Conservation (phyloP, 2,888 invertebrate genomes). For the Onchidella celtica region DNA sequence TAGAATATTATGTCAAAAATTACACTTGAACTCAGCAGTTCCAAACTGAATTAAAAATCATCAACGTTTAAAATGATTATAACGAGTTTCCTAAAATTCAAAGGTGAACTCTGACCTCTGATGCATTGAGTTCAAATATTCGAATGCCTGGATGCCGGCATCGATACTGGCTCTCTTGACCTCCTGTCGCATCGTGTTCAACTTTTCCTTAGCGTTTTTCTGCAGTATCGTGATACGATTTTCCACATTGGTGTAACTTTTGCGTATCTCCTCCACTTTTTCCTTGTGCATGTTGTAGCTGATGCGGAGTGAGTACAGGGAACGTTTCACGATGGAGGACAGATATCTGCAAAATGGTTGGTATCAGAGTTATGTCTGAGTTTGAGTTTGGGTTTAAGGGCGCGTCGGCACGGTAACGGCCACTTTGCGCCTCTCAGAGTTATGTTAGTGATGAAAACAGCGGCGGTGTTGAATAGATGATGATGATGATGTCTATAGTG, state of each 20-base stretch:
- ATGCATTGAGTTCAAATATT: constrained; percentile 35
- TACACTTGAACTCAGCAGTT: no score
- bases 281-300: constrained; percentile 64
- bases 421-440: no score
- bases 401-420: no score
- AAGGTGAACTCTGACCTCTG: constrained; percentile 4
- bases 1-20: no score
- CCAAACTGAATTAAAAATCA: no score
- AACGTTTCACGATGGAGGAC: constrained; percentile 63
- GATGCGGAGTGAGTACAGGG: constrained; percentile 65
- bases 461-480: not conserved
- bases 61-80: no score
- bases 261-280: constrained; percentile 61
- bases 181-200: constrained; percentile 57
- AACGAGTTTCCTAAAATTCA: no score
- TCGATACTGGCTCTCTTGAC: constrained; percentile 26
- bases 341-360: constrained; percentile 67
- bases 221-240: constrained; percentile 60
- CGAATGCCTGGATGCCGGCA: not conserved
- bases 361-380: no score
- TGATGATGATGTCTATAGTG: no score
- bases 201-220: constrained; percentile 54
- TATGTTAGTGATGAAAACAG: not conserved
- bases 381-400: no score
- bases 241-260: constrained; percentile 53